phyloP scores from a whole-genome alignment of 2,113 vertebrate species.

The Aythya baeri region DNA sequence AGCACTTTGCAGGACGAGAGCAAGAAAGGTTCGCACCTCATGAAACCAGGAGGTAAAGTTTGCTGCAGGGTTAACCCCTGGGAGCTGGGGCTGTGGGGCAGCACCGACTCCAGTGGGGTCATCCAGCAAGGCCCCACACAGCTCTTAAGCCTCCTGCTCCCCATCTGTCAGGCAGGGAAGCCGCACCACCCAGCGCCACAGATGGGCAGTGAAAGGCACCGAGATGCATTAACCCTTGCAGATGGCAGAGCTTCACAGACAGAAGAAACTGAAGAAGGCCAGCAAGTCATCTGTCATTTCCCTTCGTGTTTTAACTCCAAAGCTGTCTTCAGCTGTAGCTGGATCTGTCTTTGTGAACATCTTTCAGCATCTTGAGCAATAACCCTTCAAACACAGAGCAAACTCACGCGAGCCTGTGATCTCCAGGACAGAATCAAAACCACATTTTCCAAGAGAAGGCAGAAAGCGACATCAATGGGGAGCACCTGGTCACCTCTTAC shows the following conservation, averaged over 20 bases:
- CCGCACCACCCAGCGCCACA: not conserved
- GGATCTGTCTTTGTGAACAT: not conserved
- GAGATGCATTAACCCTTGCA: not conserved
- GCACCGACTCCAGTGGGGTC: rapidly evolving
- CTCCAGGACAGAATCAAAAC: not conserved
- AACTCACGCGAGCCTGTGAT: rapidly evolving
- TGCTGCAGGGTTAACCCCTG: not conserved
- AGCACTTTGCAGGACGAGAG: not conserved
- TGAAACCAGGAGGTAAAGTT: not conserved
- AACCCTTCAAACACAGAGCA: not conserved
- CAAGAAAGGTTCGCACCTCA: not conserved
- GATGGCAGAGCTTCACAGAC: not conserved
- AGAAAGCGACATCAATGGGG: not conserved
- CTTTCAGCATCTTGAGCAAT: not conserved
- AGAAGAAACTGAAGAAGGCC: not conserved
- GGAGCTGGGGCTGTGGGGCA: not conserved
- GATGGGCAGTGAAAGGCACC: not conserved
- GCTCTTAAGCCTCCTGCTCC: not conserved
- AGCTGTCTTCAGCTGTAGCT: not conserved
- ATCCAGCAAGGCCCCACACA: not conserved
- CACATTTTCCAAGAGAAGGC: not conserved
- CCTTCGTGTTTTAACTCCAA: not conserved
- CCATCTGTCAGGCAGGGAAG: not conserved
- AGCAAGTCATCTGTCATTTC: not conserved
- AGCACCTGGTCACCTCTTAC: conserved; percentile 1